Evolutionary conservation across 2,113 vertebrate species (phyloP), one percentile per base, ranked within the genome.

Genomic region (Anoplopoma fimbria): DNA sequence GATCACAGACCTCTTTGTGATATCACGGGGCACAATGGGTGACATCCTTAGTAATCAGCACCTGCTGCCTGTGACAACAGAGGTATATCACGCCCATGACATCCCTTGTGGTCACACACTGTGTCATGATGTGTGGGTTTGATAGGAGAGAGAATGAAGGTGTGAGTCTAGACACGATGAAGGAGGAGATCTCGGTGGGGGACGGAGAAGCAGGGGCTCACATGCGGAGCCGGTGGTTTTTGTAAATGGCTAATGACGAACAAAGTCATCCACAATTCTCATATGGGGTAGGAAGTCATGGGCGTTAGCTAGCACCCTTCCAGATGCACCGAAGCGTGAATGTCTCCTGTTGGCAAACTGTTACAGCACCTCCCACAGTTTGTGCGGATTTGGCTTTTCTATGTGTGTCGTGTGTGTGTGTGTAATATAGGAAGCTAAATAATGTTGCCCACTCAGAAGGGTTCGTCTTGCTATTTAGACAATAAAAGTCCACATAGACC

Each of bases 31-130:
- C 91, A 71, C 91, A 83, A 86, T 79, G 76, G 91, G 89, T 88
- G 88, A 92, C 89, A 93, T 93, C 90, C 91, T 92, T 79, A 74
- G 86, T 93, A 93, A 94, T 92, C 92, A 93, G 92, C 90, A 88
- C 93, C 92, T 91, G 92, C 91, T 92, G 88, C 89, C 89, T 78
- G 75, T 69, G 74, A 87, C 92, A 90, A 93, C 85, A 72, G 82
- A 89, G 89, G 86, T 90, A 77, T 88, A 88, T 86, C 68, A 77
- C 10, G 79, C 79, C 77, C 81, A 91, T 84, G 90, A 91, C 88
- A 89, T 84, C 84, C 87, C 89, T 83, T 82, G 89, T 82, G 85
- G 72, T 83, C 84, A 31, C 90, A 85, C 60, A 79, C 84, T 86
- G 93, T 79, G 91, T 76, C 87, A 75, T 75, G 80, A 84, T 84